Evolutionary conservation across 2,113 vertebrate genomes (phyloP).

Genomic region (Chloroceryle aenea): DNA sequence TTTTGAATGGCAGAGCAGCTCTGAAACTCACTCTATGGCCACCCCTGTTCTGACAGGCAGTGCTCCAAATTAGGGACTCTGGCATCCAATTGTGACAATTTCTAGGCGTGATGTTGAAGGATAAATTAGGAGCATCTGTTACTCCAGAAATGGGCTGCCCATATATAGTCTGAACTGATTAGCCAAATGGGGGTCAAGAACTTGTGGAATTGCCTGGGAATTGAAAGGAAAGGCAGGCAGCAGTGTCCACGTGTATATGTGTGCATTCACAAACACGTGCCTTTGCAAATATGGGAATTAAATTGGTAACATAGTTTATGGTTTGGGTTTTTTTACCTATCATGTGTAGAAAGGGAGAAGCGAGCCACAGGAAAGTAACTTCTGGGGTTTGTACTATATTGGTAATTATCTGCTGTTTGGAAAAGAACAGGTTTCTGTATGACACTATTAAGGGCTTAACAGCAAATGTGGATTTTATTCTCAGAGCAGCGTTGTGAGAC

Average conservation of each 20-base stretch:
- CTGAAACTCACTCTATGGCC: not conserved
- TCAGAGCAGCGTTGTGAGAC: not conserved
- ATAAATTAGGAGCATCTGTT: constrained; percentile 52
- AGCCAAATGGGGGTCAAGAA: not conserved
- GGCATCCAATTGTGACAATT: constrained; percentile 23
- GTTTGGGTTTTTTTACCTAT: not conserved
- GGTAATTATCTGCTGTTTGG: not conserved
- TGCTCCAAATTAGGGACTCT: not conserved
- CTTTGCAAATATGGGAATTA: not conserved
- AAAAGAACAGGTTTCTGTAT: not conserved
- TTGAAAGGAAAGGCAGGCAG: not conserved
- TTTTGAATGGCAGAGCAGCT: not conserved
- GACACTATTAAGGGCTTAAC: not conserved
- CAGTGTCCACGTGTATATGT: fast-evolving
- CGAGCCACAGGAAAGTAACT: not conserved
- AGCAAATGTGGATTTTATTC: not conserved
- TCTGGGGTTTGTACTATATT: not conserved
- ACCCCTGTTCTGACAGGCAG: not conserved
- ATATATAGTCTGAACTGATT: not conserved
- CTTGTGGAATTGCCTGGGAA: not conserved
- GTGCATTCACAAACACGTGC: not conserved
- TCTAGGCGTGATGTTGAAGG: constrained; percentile 25
- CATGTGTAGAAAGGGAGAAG: not conserved
- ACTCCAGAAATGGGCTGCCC: constrained; percentile 10
- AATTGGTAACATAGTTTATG: not conserved